Evolutionary conservation across 2,888 invertebrate species (phyloP), one percentile per base, ranked within the genome.

Genomic region (Drosophila parthenogenetica): DNA sequence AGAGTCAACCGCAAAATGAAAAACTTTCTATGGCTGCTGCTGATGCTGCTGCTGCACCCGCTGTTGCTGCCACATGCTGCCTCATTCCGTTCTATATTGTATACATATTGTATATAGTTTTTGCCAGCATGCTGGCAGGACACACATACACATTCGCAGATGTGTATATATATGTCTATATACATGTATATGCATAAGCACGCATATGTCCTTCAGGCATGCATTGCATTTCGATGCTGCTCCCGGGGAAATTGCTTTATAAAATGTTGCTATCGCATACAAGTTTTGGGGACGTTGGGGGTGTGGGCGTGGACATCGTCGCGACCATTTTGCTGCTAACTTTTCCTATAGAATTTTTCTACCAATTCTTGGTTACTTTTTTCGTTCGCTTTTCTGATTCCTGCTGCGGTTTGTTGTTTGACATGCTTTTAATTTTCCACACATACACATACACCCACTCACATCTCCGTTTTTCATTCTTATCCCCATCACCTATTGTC

Each of bases 1-100:
- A 80, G 84, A 81, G 81, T 84, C 79, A 87, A 87, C 84, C 84
- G 81, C 87, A 84, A 87, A 84, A 84, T 85, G 84, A 84, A 85
- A 85, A 87, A 87, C 81, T 85, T 87, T 84, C 81, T 81, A 81
- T 81, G 79, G 81, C 69, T 81, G 83, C 74, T 58, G 40, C 46
- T 39, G 55, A 11, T 22, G 35, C 62, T 53, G 42, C 40, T 32
- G 32, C 43, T 17, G 45, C 53, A 39, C 53, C 53, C 53, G 40
- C 46, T 45, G 40, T 42, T 17, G 53, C 48, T 45, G 50, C 43
- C 35, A 13, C 51, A 37, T 29, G 29, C 45, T 37, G 29, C 53
- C 50, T 54, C 37, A 42, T 39, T 10, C 25, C 63, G 50, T 58
- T 67, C 57, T 80, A 79, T 77, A 79, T 71, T 73, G 82, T 81